Evolutionary conservation across 2,113 vertebrate species (phyloP), one percentile per base, ranked within the genome.

Genomic region (Albula goreensis): DNA sequence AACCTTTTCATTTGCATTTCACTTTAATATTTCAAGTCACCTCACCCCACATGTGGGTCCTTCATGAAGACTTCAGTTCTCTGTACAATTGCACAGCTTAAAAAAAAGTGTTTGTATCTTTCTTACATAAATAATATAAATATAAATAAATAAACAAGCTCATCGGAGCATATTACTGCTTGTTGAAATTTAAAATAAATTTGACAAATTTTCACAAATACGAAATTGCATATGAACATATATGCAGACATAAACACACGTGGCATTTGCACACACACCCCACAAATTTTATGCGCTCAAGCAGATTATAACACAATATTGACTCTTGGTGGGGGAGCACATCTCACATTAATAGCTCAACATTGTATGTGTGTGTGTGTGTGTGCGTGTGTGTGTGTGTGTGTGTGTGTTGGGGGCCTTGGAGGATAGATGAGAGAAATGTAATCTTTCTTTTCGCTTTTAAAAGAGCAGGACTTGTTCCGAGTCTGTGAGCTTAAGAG

Each of bases 401-500:
- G 22, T 70, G 63, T 74, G 66, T 74, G 5, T 74, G n/a, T 31
- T 0, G 70, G 4, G 70, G 25, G n/a, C n/a, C 31, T 74, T 74
- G 22, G n/a, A 74, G n/a, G 70, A 74, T 74, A 66, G 15, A 19
- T 19, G 70, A 10, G 70, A 74, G 70, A 2, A n/a, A 74, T 74
- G n/a, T 74, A 74, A 70, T 70, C 63, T 22, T 70, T 70, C 63
- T 70, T 17, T 70, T 70, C n/a, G 63, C 19, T 70, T 70, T 17
- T 70, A n/a, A 70, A n/a, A 70, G 63, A 70, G 63, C 63, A 70
- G n/a, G n/a, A 70, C 63, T 70, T 70, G 63, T 70, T 70, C 63
- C n/a, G 63, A 70, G 63, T 70, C 70, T 13, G 70, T 74, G 70
- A 5, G 70, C 70, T 74, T 74, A 74, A 74, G 66, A 74, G n/a